Base-by-base conservation (phyloP, 1,140 invertebrate genomes). In the Maniola jurtina region DNA sequence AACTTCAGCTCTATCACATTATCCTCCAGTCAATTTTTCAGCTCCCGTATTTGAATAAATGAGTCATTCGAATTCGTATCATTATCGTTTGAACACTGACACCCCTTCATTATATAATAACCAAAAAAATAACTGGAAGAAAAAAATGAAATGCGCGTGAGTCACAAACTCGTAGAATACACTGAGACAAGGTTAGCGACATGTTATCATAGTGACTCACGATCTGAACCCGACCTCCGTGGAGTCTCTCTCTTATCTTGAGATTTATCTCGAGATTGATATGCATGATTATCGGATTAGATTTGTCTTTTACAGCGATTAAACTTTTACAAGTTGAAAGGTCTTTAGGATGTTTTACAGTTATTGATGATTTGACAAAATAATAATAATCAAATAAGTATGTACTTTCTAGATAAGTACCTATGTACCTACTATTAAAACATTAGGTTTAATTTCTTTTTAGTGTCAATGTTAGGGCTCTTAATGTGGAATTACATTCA, bases 81-180 rank as follows among this genome's bases (percentile, higher is more conserved):
- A 47, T 35, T 35, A 25, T 42, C 8, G 15, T 54, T 56, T 7
- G 50, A 40, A 25, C 15, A 62, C 33, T n/a, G 33, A 35, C 11
- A 35, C 40, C 59, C 59, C 40, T 67, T 67, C 52, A 62, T 50
- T 61, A 61, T 36, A 45, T 56, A 48, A 54, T 47, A 55, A 61
- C 38, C 42, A 48, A 34, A 61, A 60, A 61, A 52, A 52, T 9
- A 25, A n/a, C 11, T 16, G 59, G 35, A 40, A 47, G 48, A 55
- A 14, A 73, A 75, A 59, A 61, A 72, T 72, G 66, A 72, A 72
- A 72, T 73, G 70, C 69, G 71, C 69, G 61, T 81, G 80, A 81
- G 70, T 84, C 78, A 78, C 16, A 40, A 66, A 60, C 25, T 67
- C 57, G 55, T 16, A 67, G 47, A 38, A 7, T 3, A 38, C 38